Evolutionary conservation across 2,888 invertebrate genomes (phyloP).

Genomic region (Heteromyza rotundicornis): DNA sequence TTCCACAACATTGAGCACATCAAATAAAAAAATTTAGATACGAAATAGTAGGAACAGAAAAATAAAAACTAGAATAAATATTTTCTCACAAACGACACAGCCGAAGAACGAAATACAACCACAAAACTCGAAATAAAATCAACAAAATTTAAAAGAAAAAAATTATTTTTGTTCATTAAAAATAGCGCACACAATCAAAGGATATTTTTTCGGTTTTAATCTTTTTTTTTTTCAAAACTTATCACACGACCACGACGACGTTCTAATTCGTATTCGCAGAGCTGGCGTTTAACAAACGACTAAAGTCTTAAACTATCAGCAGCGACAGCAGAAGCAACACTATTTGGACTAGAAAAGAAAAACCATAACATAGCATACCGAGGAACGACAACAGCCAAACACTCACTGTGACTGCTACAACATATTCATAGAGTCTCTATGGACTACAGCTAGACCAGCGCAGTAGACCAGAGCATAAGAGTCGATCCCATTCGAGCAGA

Average conservation of each 20-base stretch:
- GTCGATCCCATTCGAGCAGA: neutral
- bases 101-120: neutral
- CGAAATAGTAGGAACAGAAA: neutral
- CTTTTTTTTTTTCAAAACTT: conserved; percentile 4
- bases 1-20: conserved; percentile 42
- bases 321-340: conserved; percentile 8
- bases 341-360: conserved; percentile 17
- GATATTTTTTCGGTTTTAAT: conserved; percentile 25
- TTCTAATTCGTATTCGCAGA: conserved; percentile 6
- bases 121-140: neutral
- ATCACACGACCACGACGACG: neutral
- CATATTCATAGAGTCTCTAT: neutral
- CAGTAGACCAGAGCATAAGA: neutral
- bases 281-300: conserved; percentile 18
- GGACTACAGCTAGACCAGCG: neutral
- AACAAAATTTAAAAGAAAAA: neutral
- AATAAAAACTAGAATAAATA: conserved; percentile 19
- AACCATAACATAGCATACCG: neutral
- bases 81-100: conserved; percentile 3
- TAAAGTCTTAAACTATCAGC: conserved; percentile 10
- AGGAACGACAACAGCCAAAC: neutral
- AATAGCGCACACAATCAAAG: conserved; percentile 20
- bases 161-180: conserved; percentile 4
- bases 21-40: conserved; percentile 23
- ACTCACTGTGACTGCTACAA: too few relatives aligned